These are phyloP conservation scores for Brenthis hecate DNA, from an alignment of 2,888 invertebrate genomes.

Conservation along the genomic window DNA sequence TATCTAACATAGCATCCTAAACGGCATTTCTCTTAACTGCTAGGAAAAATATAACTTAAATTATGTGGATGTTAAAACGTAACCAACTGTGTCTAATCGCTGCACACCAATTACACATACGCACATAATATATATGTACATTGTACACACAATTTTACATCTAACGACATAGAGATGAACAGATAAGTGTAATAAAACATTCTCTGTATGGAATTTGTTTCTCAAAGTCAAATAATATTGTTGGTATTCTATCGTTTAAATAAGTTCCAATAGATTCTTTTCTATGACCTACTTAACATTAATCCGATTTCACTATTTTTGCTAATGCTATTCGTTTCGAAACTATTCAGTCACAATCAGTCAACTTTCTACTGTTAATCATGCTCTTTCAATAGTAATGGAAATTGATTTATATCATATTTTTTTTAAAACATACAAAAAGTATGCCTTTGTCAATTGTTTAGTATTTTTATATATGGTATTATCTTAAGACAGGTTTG, in stretches of 20 bases:
- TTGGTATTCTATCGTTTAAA: not conserved
- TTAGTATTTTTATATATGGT: too few relatives aligned
- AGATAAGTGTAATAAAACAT: slow-evolving; percentile 21
- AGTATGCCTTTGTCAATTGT: too few relatives aligned
- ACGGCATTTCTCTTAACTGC: slow-evolving; percentile 12
- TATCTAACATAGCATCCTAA: slow-evolving; percentile 10
- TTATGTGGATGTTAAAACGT: slow-evolving; percentile 27
- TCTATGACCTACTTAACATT: slow-evolving; percentile 22
- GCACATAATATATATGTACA: not conserved
- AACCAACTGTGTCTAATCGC: slow-evolving; percentile 31
- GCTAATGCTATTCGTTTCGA: slow-evolving; percentile 44
- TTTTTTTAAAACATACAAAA: not conserved
- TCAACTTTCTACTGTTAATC: slow-evolving; percentile 60
- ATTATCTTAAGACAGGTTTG: too few relatives aligned
- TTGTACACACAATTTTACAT: slow-evolving; percentile 17
- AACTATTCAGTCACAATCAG: slow-evolving; percentile 47
- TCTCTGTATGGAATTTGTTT: not conserved
- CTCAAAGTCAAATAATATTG: not conserved
- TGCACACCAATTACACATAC: slow-evolving; percentile 26
- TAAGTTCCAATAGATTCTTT: slow-evolving; percentile 13
- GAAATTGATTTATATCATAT: slow-evolving; percentile 27
- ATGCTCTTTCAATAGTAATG: slow-evolving; percentile 58
- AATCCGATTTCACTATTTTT: slow-evolving; percentile 46
- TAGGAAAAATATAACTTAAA: slow-evolving; percentile 26
- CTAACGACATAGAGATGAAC: slow-evolving; percentile 30